Evolutionary conservation across 2,797 vertebrate species (phyloP), one percentile per base, ranked within the genome.

Genomic region (Coregonus ussuriensis): DNA sequence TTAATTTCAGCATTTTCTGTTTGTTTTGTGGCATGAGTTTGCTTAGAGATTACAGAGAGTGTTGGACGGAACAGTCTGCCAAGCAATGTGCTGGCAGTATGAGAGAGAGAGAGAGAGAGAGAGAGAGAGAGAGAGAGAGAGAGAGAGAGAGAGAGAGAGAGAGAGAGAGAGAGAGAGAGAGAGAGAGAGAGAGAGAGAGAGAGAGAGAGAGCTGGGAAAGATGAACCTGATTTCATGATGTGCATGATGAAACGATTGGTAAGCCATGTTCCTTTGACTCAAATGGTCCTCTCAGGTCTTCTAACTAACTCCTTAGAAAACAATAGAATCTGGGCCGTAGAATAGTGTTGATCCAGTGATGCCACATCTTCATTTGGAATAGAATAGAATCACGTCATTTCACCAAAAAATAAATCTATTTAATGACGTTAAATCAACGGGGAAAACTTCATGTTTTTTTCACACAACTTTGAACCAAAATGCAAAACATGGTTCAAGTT

Each of bases 161-260:
- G 1, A 51, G 37, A 71, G 1, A 71, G 69, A 71, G 5, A 51
- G 16, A 70, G 68, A 70, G 1, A 11, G 35, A 70, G 0, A 70
- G 33, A 47, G 4, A 21, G 35, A 25, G 14, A 67, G 6, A 71
- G 6, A 21, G 68, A 47, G 1, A 70, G 2, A n/a, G 14, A 51
- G 18, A 70, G 3, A 47, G 15, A n/a, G 14, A 70, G 68, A 70
- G 35, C 6, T 21, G 18, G n/a, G 6, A 16, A 33, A 14, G 13
- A 63, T 16, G 14, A 5, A 29, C 3, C 1, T 35, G n/a, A 41
- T 29, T 35, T 63, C 4, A 9, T 3, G 56, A 63, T 41, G 33
- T 25, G 25, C 14, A n/a, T 21, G 66, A 76, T 71, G 77, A 74
- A 74, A 65, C 33, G 29, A 74, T 51, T 53, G 29, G 52, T 78